Evolutionary conservation across 2,113 vertebrate species (phyloP).

Genomic region (Meleagris gallopavo): DNA sequence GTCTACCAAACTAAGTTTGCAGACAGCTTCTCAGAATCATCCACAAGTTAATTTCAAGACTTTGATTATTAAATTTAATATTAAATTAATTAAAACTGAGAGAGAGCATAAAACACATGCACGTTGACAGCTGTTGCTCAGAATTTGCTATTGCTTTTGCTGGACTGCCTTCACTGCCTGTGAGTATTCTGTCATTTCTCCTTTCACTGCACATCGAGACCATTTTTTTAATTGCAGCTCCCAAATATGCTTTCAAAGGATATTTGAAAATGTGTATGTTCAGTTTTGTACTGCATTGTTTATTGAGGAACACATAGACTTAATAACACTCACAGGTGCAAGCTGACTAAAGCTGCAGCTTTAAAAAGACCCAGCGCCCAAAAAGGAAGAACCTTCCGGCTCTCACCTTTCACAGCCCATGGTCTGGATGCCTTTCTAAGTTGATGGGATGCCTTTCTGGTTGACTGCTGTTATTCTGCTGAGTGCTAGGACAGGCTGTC

Average conservation of each 20-base stretch:
- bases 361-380: background rate
- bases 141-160: background rate
- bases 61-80: too few species aligned
- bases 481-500: slow-evolving; percentile 49
- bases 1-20: background rate
- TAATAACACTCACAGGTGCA: background rate
- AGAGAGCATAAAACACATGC: background rate
- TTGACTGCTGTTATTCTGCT: slow-evolving; percentile 65
- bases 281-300: background rate
- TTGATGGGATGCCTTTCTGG: slow-evolving; percentile 68
- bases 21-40: background rate
- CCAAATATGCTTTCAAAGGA: background rate
- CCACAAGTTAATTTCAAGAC: background rate
- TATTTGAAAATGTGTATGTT: background rate
- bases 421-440: slow-evolving; percentile 55
- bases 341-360: background rate
- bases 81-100: too few species aligned
- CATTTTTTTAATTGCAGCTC: background rate
- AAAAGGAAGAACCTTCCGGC: background rate
- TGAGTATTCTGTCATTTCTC: background rate
- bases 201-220: background rate
- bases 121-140: background rate
- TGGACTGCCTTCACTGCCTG: accelerated
- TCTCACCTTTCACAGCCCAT: slow-evolving; percentile 50
- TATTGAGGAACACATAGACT: background rate